These are phyloP conservation scores for Ophonus ardosiacus DNA, from an alignment of 2,888 invertebrate species.

Conservation along the genomic window DNA sequence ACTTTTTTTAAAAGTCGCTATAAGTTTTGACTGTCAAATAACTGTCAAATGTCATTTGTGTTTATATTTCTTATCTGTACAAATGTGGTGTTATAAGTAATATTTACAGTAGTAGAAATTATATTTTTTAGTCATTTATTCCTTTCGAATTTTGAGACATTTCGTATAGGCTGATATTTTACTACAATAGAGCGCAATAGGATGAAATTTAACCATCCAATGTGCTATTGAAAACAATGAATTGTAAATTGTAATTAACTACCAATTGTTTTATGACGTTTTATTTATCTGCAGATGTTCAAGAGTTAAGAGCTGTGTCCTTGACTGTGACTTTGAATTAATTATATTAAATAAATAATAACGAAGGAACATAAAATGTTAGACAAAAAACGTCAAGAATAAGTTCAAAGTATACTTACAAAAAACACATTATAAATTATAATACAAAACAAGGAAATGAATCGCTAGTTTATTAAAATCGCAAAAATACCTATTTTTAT, in stretches of 20 bases:
- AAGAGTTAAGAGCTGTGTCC: background rate
- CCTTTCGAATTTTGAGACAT: background rate
- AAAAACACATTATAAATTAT: background rate
- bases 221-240: slow-evolving; percentile 29
- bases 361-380: background rate
- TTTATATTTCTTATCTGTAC: too few species aligned
- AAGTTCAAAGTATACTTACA: background rate
- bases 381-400: background rate
- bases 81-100: too few species aligned
- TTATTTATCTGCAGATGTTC: slow-evolving; percentile 35
- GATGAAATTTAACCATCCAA: slow-evolving; percentile 6
- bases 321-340: background rate
- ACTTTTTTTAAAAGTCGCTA: too few species aligned
- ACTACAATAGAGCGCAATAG: background rate
- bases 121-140: background rate
- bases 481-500: too few species aligned
- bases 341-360: background rate
- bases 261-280: slow-evolving; percentile 29
- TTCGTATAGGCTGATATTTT: background rate
- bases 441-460: background rate
- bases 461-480: too few species aligned
- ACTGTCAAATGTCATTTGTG: too few species aligned
- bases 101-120: too few species aligned
- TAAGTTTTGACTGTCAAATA: too few species aligned
- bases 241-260: slow-evolving; percentile 47